Conservation (phyloP, 2,888 invertebrate genomes). For the Trissolcus japonicus region DNA sequence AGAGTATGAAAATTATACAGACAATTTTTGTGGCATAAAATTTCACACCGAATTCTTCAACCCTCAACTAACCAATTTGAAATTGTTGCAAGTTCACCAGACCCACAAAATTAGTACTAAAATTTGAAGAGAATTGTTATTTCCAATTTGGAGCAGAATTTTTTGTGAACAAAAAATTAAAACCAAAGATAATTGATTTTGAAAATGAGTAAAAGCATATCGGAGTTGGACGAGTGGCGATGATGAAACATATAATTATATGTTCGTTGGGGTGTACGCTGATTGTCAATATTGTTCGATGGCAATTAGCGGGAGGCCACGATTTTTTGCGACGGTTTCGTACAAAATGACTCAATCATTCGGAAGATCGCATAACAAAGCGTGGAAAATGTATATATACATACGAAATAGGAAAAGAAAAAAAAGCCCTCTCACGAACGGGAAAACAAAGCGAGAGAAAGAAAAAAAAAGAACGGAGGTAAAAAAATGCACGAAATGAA, state of each 20-base stretch:
- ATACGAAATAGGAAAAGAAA: constrained; percentile 2
- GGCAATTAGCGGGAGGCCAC: constrained; percentile 27
- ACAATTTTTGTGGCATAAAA: too few relatives aligned
- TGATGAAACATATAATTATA: constrained; percentile 28
- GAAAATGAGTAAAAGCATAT: background rate
- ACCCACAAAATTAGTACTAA: too few relatives aligned
- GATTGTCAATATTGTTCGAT: constrained; percentile 39
- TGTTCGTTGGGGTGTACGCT: constrained; percentile 11
- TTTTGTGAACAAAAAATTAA: too few relatives aligned
- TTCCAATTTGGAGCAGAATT: too few relatives aligned
- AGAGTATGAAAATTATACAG: background rate
- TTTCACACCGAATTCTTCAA: background rate
- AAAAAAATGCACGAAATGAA: constrained; percentile 40
- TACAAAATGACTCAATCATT: constrained; percentile 35
- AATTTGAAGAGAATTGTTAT: too few relatives aligned
- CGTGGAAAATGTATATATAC: constrained; percentile 12
- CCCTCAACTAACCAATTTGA: too few relatives aligned
- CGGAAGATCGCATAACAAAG: constrained; percentile 13
- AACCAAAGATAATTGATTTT: background rate
- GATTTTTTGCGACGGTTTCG: constrained; percentile 17
- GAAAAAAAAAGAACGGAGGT: constrained; percentile 11
- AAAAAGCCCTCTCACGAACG: background rate
- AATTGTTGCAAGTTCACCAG: too few relatives aligned
- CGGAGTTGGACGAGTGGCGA: background rate
- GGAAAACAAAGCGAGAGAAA: constrained; percentile 15